Evolutionary conservation across 2,113 vertebrate genomes (phyloP), one percentile per base, ranked within the genome.

Genomic region (Chaenogobius annularis): DNA sequence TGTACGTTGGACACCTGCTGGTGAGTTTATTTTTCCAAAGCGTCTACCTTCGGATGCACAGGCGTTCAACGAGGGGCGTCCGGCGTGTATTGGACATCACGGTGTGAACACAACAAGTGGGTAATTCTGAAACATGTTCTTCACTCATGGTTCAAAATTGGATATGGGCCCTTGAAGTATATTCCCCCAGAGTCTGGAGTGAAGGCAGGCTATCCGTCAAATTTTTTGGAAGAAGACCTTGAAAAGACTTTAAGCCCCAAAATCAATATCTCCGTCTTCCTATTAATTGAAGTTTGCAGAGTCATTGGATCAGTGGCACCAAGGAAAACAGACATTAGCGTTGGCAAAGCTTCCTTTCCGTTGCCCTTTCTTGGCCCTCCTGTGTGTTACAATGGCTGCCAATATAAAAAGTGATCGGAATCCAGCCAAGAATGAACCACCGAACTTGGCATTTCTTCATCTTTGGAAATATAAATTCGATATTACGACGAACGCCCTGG

Each of bases 291-390:
- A 63, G 61, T 63, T 63, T 63, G 61, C 61, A 35, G 35, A 63
- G 35, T 63, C 61, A 43, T 63, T 63, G 61, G 35, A 63, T 35
- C 61, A 63, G 61, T 11, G 61, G 61, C 61, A 63, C 61, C 61
- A 63, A 63, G 61, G 61, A 63, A 63, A 63, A 63, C 61, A 63
- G 61, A 63, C 61, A 63, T 63, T 63, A 63, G 61, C 31, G 35
- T 63, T 63, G 61, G 61, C 61, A 40, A 10, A 43, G 19, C 35
- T 63, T 63, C 23, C 17, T 37, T 43, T 40, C 19, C 17, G 10
- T 35, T 40, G 61, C 61, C 35, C 61, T 63, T 63, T 61, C 26
- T 10, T 40, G 11, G 61, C 61, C 61, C 61, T 63, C 61, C 17
- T 40, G 61, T 63, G 61, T 63, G 61, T 40, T 63, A 40, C 61